Percentiles rank a stretch among this genome's conserved stretches.
Evolutionary conservation across 2,797 vertebrate species (phyloP).

Genomic region (Siniperca scherzeri): DNA sequence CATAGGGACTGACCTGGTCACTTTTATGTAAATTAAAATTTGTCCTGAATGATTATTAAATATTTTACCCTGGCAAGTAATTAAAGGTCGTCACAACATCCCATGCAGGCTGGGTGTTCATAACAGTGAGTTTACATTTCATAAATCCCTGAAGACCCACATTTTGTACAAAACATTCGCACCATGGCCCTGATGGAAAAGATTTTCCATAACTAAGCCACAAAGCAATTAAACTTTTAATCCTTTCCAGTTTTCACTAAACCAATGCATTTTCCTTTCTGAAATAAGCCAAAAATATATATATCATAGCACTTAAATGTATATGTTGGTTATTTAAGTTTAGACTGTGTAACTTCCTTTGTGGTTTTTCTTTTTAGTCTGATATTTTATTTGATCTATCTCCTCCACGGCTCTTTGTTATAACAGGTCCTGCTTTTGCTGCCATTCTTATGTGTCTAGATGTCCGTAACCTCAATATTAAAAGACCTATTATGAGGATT

Average conservation of each 20-base stretch:
- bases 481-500: not conserved
- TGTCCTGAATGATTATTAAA: conserved; percentile 10
- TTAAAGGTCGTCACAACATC: conserved; percentile 23
- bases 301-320: not conserved
- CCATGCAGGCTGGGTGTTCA: conserved; percentile 17
- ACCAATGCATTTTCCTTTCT: not conserved
- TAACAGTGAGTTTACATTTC: conserved; percentile 56
- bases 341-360: not conserved
- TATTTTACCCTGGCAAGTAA: conserved; percentile 21
- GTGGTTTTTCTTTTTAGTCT: not conserved
- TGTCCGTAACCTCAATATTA: not conserved
- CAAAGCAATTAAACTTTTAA: not conserved
- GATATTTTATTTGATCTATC: not conserved
- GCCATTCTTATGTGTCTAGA: not conserved
- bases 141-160: conserved; percentile 29
- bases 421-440: not conserved
- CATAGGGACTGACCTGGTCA: not conserved
- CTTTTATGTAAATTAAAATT: conserved; percentile 17
- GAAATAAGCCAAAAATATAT: not conserved
- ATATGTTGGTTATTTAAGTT: not conserved
- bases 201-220: not conserved
- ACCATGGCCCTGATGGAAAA: not conserved
- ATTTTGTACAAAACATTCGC: not conserved
- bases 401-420: not conserved
- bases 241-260: conserved; percentile 16